phyloP scores from a whole-genome alignment of 35 echinoderm and acorn worm species.

The Ophioderma brevispina region DNA sequence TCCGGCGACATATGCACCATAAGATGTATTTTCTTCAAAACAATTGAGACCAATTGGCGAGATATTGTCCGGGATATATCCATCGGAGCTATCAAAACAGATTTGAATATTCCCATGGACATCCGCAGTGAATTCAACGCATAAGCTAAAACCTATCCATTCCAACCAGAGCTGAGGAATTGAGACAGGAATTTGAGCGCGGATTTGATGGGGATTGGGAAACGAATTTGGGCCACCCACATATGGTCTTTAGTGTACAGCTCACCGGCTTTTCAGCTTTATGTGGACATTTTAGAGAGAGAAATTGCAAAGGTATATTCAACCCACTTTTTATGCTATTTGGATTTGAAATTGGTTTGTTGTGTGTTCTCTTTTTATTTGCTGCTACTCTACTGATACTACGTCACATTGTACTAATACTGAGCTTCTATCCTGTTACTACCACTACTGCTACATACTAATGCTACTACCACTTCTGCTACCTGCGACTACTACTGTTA shows the following conservation, averaged over 20 bases:
- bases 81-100: slow-evolving; percentile 39
- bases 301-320: not conserved
- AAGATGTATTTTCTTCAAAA: slow-evolving; percentile 20
- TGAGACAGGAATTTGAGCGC: slow-evolving; percentile 63
- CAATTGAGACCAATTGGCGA: slow-evolving; percentile 37
- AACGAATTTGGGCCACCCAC: slow-evolving; percentile 64
- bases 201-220: slow-evolving; percentile 72
- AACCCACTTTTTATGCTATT: not conserved
- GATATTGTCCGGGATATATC: slow-evolving; percentile 57
- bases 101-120: slow-evolving; percentile 29
- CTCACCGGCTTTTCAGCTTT: not conserved
- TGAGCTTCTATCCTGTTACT: no score
- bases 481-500: no score
- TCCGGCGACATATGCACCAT: slow-evolving; percentile 22
- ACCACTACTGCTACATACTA: no score
- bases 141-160: not conserved
- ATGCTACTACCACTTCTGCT: no score
- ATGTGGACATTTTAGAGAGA: not conserved
- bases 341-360: not conserved
- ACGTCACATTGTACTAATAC: not conserved
- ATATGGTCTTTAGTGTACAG: not conserved
- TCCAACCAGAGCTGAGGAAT: slow-evolving; percentile 47
- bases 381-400: not conserved
- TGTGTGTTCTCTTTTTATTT: not conserved
- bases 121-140: slow-evolving; percentile 3